Evolutionary conservation across 2,113 vertebrate genomes (phyloP), one percentile per base, ranked within the genome.

Genomic region (Solea solea): DNA sequence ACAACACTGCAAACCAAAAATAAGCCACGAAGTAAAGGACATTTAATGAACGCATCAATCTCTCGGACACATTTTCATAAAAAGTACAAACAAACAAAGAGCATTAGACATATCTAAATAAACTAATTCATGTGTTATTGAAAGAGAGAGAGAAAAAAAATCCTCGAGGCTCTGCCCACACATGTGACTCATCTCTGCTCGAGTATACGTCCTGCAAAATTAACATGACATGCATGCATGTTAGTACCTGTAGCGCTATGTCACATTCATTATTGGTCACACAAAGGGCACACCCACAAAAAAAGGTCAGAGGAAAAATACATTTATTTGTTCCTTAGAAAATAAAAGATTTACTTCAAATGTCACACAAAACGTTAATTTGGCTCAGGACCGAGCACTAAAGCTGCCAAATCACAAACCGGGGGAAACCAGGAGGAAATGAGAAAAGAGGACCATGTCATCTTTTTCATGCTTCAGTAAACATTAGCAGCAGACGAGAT

Each of bases 101-200:
- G 45, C 5, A 34, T 48, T 48, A 14, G 45, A 48, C 45, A 13
- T 5, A 4, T 12, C 9, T 48, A 11, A 48, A 14, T 48, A 48
- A 48, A 48, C 11, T 12, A 14, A 48, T 48, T 48, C 45, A 12
- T 48, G 4, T 12, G 12, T 13, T 14, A 48, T 13, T 48, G 45
- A 48, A 12, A 48, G 34, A 34, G 34, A 34, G 34, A 34, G 34
- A 34, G 34, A n/a, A 3, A 50, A 50, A n/a, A 50, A n/a, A 6
- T 14, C n/a, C 7, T 3, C 10, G 11, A n/a, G 49, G n/a, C 65
- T 69, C 59, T n/a, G 48, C 54, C 64, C 58, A 72, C 75, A 78
- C 75, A 74, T 80, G 78, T 85, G 83, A 87, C 69, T 89, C 84
- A 85, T 78, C 65, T 59, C 53, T 34, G 14, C 54, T 13, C 7